phyloP scores from a whole-genome alignment of 2,797 vertebrate genomes.

The Paedocypris micromegethes region DNA sequence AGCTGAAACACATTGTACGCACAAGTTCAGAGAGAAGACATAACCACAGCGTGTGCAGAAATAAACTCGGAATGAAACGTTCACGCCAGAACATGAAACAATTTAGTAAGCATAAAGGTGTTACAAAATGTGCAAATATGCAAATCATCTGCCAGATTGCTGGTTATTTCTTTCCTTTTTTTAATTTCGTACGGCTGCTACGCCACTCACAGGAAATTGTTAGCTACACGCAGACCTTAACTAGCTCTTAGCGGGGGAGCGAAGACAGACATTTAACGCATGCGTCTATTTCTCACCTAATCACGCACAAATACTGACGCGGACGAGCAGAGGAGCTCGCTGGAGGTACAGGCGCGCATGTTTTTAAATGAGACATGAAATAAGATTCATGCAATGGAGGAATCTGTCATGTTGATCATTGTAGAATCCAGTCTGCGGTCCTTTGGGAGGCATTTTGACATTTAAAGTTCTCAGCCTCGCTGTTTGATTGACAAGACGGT shows the following conservation, averaged over 20 bases:
- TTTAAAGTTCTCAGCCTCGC: conserved; percentile 2
- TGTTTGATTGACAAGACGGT: conserved; percentile 25
- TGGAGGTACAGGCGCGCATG: background rate
- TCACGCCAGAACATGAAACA: background rate
- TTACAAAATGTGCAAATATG: background rate
- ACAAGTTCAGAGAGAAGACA: background rate
- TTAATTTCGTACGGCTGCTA: background rate
- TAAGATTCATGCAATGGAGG: conserved; percentile 7
- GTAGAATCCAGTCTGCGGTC: conserved; percentile 19
- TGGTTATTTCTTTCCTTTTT: background rate
- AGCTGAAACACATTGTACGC: too few species aligned
- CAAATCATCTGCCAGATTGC: background rate
- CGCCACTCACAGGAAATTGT: background rate
- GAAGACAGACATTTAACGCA: conserved; percentile 13
- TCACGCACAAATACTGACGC: background rate
- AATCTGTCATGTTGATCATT: conserved; percentile 23
- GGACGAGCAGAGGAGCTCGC: background rate
- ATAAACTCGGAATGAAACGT: too few species aligned
- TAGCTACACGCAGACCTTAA: conserved; percentile 8
- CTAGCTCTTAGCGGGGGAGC: conserved; percentile 1
- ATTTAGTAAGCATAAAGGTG: background rate
- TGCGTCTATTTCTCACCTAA: background rate
- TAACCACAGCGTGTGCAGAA: background rate
- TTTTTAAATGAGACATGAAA: conserved; percentile 22
- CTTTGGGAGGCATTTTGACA: conserved; percentile 13